Percentiles rank a stretch among this genome's conserved stretches.
Evolutionary conservation across 2,888 invertebrate species (phyloP).

Genomic region (Limenitis arthemis): DNA sequence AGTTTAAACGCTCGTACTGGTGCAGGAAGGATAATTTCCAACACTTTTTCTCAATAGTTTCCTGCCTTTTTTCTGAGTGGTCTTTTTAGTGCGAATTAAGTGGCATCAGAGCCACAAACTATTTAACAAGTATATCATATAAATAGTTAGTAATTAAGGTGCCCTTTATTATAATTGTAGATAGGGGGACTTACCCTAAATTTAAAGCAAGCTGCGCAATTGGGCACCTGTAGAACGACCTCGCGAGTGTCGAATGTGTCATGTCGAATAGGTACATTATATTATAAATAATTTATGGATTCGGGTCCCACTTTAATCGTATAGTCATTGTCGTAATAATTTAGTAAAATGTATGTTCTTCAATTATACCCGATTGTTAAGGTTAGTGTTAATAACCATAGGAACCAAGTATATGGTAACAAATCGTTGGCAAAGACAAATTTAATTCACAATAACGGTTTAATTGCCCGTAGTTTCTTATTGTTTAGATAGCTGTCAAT

Average conservation of each 20-base stretch:
- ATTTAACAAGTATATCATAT: slow-evolving; percentile 12
- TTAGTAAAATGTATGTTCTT: slow-evolving; percentile 1
- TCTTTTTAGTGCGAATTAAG: not conserved
- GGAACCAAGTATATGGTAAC: too few relatives aligned
- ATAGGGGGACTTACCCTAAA: slow-evolving; percentile 27
- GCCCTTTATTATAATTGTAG: slow-evolving; percentile 25
- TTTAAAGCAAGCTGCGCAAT: slow-evolving; percentile 44
- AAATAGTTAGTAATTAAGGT: slow-evolving; percentile 29
- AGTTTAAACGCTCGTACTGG: slow-evolving; percentile 44
- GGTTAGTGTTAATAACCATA: too few relatives aligned
- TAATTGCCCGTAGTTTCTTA: slow-evolving; percentile 8
- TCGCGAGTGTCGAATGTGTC: slow-evolving; percentile 31
- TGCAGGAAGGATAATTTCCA: slow-evolving; percentile 52
- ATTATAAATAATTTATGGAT: slow-evolving; percentile 36
- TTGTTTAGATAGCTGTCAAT: slow-evolving; percentile 31
- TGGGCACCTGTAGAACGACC: slow-evolving; percentile 40
- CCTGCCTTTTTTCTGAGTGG: slow-evolving; percentile 32
- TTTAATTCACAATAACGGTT: not conserved
- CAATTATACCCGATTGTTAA: not conserved
- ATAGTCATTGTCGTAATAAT: slow-evolving; percentile 36
- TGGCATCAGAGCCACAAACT: not conserved
- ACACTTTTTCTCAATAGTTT: slow-evolving; percentile 44
- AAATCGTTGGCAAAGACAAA: too few relatives aligned
- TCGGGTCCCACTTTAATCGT: slow-evolving; percentile 38
- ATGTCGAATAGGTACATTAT: slow-evolving; percentile 31